A percentile compares a stretch with the other conserved stretches of the same genome.
Conservation (phyloP, 2,888 invertebrate species). For the Leucophenga montana region DNA sequence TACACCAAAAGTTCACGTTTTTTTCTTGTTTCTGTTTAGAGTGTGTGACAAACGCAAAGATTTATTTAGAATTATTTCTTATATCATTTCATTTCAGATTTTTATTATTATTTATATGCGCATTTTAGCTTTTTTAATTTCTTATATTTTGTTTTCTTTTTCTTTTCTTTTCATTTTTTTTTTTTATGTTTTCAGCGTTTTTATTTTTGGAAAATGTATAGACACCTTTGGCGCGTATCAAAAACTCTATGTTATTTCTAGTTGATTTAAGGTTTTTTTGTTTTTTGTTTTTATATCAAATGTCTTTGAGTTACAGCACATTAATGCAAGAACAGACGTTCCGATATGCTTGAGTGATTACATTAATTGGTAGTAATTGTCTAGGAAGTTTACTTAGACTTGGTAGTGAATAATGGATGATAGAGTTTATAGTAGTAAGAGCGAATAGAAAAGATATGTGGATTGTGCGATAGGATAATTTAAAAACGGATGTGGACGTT, state of each 20-base stretch:
- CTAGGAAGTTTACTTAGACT: no score
- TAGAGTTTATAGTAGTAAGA: no score
- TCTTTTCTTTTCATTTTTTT: slow-evolving; percentile 50
- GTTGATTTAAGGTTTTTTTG: slow-evolving; percentile 39
- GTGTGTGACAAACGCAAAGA: slow-evolving; percentile 28
- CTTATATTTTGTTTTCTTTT: slow-evolving; percentile 56
- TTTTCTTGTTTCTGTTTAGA: neutral
- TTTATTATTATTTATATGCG: slow-evolving; percentile 61
- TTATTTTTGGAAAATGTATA: slow-evolving; percentile 17
- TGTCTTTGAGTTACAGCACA: neutral
- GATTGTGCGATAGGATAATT: no score
- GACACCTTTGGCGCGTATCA: neutral
- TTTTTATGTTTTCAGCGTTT: slow-evolving; percentile 48
- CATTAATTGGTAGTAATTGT: slow-evolving; percentile 10
- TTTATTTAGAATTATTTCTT: slow-evolving; percentile 46
- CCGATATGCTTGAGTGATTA: neutral
- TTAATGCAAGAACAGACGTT: neutral
- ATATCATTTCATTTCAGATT: slow-evolving; percentile 30
- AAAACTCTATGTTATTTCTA: slow-evolving; percentile 29
- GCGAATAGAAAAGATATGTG: no score
- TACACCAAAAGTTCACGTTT: slow-evolving; percentile 38
- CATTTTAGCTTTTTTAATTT: slow-evolving; percentile 60
- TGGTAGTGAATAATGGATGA: no score
- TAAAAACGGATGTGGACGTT: no score
- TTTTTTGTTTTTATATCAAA: neutral